Evolutionary conservation across 2,797 vertebrate genomes (phyloP).

Genomic region (Lates japonicus): DNA sequence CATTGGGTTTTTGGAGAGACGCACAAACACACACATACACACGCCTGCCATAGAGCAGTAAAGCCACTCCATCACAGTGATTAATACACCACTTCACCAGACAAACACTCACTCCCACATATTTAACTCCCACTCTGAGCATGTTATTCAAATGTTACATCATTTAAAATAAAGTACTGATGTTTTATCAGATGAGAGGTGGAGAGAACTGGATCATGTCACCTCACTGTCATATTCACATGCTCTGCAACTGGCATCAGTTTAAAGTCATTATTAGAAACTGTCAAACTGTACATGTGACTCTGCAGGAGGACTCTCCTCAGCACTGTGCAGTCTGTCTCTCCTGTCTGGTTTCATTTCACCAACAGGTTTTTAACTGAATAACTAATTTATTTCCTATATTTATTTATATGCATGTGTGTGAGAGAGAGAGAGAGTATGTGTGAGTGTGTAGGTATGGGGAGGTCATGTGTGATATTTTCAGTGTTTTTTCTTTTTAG

Average conservation of each 20-base stretch:
- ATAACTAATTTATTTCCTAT: too few relatives aligned
- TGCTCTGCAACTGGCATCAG: not conserved
- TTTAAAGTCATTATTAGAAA: not conserved
- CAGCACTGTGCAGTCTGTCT: not conserved
- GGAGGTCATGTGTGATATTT: too few relatives aligned
- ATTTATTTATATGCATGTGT: too few relatives aligned
- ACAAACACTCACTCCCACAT: too few relatives aligned
- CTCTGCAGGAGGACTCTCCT: not conserved
- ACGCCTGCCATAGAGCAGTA: too few relatives aligned
- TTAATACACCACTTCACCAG: too few relatives aligned
- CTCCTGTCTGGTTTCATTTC: not conserved
- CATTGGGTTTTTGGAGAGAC: too few relatives aligned
- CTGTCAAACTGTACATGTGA: not conserved
- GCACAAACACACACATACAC: too few relatives aligned
- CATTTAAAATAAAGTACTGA: not conserved
- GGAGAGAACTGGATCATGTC: not conserved
- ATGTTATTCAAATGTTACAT: not conserved
- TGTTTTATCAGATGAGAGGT: not conserved
- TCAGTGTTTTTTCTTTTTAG: too few relatives aligned
- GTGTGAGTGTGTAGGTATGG: too few relatives aligned
- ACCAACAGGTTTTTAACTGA: not conserved
- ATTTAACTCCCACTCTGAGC: not conserved
- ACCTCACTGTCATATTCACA: not conserved
- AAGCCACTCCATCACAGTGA: too few relatives aligned
- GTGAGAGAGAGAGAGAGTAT: too few relatives aligned